Evolutionary conservation across 35 echinoderm and acorn worm genomes (phyloP), one percentile per base, ranked within the genome.

Genomic region (Nesometra sesokonis): DNA sequence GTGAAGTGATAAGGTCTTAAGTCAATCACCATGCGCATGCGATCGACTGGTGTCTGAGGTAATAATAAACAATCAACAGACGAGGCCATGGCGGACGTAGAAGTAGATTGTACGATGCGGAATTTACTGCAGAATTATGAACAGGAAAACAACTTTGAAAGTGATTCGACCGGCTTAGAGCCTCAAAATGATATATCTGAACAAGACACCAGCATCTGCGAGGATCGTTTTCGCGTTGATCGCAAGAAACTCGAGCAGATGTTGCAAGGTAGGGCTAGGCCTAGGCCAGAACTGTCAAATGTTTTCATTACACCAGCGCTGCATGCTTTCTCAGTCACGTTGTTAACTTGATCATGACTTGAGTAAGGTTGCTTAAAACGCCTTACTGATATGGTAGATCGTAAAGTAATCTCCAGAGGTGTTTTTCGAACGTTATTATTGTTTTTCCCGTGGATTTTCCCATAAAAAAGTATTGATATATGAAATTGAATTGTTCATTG

Each of bases 171-270:
- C 52, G 23, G 52, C 52, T 19, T 67, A 67, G 52, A 67, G 52
- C 52, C 52, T 67, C 52, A 67, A 67, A 27, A 67, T 67, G 52
- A 67, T 67, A 67, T 67, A 67, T 2, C 8, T 67, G 88, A 37
- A 30, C 88, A 85, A 77, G 91, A 93, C 43, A 89, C 95, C 27
- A 87, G 90, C 46, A 86, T 88, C 80, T 86, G 90, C 38, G 95
- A 97, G 77, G 95, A 97, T 29, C 86, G 91, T 77, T 97, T 97
- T 87, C 89, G 95, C 29, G 95, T 97, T 33, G 95, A 97, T 84
- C 95, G 95, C 31, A 93, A 93, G 82, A 97, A 97, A 87, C 84
- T 97, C 35, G 95, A 97, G 88, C 86, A 85, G 85, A 97, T 97
- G 95, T 43, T 90, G 36, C 57, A 67, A 32, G 43, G 57, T 85